These are phyloP conservation scores for Isaurus tuberculatus DNA, from an alignment of 92 coral and sea anemone species.

Conservation along the genomic window DNA sequence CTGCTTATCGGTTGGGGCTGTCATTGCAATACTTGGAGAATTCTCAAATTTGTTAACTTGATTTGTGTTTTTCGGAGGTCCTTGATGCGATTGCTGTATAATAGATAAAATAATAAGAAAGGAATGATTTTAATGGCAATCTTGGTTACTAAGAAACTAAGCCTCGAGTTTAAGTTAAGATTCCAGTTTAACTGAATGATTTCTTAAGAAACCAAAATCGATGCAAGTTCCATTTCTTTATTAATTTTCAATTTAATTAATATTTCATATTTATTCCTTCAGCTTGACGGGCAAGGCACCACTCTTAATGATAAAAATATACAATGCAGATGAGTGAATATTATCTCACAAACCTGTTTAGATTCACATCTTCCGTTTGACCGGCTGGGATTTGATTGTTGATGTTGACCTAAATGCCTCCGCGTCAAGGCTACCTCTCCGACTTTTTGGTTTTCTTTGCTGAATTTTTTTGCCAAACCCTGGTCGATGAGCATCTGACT, in stretches of 20 bases:
- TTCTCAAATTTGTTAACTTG: not conserved
- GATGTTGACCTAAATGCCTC: not conserved
- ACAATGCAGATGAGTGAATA: not conserved
- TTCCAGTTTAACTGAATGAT: too few relatives aligned
- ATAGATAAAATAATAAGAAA: too few relatives aligned
- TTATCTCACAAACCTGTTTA: not conserved
- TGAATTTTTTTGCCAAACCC: conserved; percentile 28
- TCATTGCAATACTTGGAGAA: not conserved
- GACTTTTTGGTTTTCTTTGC: conserved; percentile 18
- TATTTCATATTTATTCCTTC: too few relatives aligned
- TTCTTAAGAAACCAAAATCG: too few relatives aligned
- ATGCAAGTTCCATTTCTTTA: too few relatives aligned
- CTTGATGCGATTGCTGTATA: too few relatives aligned
- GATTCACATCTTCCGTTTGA: not conserved
- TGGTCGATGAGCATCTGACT: conserved; percentile 37
- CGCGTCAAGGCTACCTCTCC: not conserved
- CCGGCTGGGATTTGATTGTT: not conserved
- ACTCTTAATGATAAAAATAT: not conserved
- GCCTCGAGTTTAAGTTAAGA: too few relatives aligned
- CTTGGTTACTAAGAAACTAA: too few relatives aligned
- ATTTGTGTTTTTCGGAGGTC: too few relatives aligned
- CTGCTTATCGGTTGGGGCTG: not conserved
- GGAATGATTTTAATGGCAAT: too few relatives aligned
- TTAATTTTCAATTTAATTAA: too few relatives aligned
- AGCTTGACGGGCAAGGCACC: too few relatives aligned